Percentiles rank a stretch among this genome's conserved stretches.
Evolutionary conservation across 2,113 vertebrate genomes (phyloP).

Genomic region (Bathybates hornii): DNA sequence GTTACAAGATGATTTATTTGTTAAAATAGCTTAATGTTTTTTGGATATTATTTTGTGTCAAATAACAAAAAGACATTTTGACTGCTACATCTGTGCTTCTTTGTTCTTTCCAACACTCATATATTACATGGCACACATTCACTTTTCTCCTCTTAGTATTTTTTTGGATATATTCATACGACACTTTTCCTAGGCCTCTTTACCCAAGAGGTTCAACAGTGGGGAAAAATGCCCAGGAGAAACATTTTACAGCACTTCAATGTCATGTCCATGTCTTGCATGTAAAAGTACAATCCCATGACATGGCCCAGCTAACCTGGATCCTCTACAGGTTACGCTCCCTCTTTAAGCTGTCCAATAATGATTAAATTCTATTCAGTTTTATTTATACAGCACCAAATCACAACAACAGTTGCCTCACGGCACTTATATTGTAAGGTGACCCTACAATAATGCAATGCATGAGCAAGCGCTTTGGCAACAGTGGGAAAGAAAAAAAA

Average conservation of each 20-base stretch:
- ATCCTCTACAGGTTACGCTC: neutral
- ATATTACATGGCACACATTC: neutral
- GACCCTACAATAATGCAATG: neutral
- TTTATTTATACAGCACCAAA: neutral
- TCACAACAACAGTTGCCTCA: neutral
- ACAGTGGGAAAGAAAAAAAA: neutral
- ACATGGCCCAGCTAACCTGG: neutral
- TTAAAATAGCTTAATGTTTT: neutral
- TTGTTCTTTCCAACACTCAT: neutral
- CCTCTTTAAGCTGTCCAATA: neutral
- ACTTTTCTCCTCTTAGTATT: neutral
- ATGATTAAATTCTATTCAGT: neutral
- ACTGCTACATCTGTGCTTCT: neutral
- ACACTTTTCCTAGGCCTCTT: neutral
- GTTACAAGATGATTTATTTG: neutral
- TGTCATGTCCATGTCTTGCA: neutral
- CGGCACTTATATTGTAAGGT: neutral
- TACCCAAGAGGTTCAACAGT: neutral
- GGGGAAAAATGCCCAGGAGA: neutral
- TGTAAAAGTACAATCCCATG: neutral
- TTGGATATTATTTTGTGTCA: neutral
- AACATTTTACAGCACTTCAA: neutral
- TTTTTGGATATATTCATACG: neutral
- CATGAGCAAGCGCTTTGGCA: neutral
- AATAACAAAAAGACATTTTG: neutral